These are phyloP conservation scores for Zosterops pallidus DNA, from an alignment of 2,113 vertebrate genomes.

Conservation along the genomic window DNA sequence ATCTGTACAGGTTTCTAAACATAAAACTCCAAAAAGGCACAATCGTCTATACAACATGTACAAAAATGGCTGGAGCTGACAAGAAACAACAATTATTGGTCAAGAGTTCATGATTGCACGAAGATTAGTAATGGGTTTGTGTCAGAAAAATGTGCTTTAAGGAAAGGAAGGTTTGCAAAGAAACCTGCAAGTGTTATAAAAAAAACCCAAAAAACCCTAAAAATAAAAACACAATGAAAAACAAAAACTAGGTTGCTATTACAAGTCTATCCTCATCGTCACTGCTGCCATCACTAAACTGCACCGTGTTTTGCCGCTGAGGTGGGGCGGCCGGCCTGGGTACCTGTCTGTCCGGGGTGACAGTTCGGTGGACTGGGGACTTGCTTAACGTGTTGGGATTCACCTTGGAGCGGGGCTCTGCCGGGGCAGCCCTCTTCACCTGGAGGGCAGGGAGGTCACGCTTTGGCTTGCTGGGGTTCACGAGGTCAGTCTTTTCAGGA, in stretches of 20 bases:
- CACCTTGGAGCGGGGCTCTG: slow-evolving; percentile 40
- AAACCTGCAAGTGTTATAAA: slow-evolving; percentile 87
- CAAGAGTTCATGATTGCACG: slow-evolving; percentile 95
- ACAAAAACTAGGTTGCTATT: slow-evolving; percentile 87
- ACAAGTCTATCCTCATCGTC: slow-evolving; percentile 95
- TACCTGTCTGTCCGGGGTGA: slow-evolving; percentile 38
- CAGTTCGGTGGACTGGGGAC: neutral
- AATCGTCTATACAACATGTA: slow-evolving; percentile 99
- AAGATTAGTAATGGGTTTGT: slow-evolving; percentile 87
- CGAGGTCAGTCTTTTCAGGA: slow-evolving; percentile 2
- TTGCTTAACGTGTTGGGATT: neutral
- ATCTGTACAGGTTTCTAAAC: slow-evolving; percentile 95
- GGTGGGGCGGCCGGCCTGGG: slow-evolving; percentile 51
- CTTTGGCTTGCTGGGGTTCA: neutral
- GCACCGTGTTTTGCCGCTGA: slow-evolving; percentile 74
- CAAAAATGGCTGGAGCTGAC: slow-evolving; percentile 91
- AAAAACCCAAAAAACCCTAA: neutral
- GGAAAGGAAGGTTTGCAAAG: slow-evolving; percentile 82
- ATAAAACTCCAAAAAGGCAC: slow-evolving; percentile 98
- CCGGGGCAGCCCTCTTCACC: neutral
- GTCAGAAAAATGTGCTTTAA: slow-evolving; percentile 98
- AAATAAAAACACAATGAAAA: slow-evolving; percentile 70
- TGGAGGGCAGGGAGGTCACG: neutral
- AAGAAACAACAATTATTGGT: slow-evolving; percentile 91
- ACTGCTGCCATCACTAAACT: slow-evolving; percentile 89